Base-by-base conservation (phyloP, 2,888 invertebrate species). In the Agrochola lychnidis region DNA sequence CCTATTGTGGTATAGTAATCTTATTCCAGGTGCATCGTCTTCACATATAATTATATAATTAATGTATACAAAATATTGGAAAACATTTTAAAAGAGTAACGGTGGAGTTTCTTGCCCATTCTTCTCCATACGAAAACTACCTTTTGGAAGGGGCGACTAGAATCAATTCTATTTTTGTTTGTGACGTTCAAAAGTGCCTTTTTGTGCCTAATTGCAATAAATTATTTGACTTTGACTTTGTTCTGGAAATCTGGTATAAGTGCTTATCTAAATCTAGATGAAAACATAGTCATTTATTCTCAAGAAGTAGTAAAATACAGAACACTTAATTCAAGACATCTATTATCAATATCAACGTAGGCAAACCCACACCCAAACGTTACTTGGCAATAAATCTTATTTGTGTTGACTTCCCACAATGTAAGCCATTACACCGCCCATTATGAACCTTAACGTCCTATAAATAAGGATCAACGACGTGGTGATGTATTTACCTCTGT, bases 391-490 rank as follows among this genome's bases (percentile, higher is more conserved):
- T 81, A 78, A 85, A 85, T 85, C 70, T 76, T 74, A 81, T 75
- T 74, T 75, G 74, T 75, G 76, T 76, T 73, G 73, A 83, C 81
- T 83, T 87, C 76, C 87, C 73, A 84, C 77, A 73, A 69, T 71
- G 70, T 78, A 66, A 73, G 63, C 62, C 40, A 62, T 76, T 79
- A 68, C 67, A 77, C 64, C 30, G 4, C 9, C 75, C 67, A 82
- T 85, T 82, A 79, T 84, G 48, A 51, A 76, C 79, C 63, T 67
- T 85, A 82, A 74, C 30, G 1, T 14, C 22, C 64, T 73, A 79
- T 84, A 79, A 74, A 84, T 84, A 84, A 82, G 70, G 66, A 75
- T 77, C 70, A 74, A 68, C 63, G 71, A 76, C 51, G 73, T 73
- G 76, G 45, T 42, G 64, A 84, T 71, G 70, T 76, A 72, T 88